Conservation (phyloP, 2,888 invertebrate species). For the Ferdinandea cuprea region DNA sequence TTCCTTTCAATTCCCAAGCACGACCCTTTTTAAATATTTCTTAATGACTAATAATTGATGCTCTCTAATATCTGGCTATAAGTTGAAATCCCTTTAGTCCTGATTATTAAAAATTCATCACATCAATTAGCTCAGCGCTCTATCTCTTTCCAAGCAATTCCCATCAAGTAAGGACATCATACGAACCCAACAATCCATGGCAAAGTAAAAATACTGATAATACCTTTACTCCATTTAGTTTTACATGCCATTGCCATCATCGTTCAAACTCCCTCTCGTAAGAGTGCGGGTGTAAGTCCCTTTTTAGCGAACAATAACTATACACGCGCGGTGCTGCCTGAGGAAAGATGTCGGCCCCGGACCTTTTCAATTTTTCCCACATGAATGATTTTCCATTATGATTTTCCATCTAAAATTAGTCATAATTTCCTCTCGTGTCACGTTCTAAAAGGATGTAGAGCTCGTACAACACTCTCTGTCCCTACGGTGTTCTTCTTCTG, state of each 20-base stretch:
- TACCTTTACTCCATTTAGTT: conserved; percentile 30
- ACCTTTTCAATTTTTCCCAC: conserved; percentile 43
- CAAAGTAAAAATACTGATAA: conserved; percentile 6
- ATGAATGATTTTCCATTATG: conserved; percentile 58
- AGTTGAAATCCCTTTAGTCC: no score
- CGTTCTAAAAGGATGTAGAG: conserved; percentile 34
- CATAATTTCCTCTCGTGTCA: conserved; percentile 44
- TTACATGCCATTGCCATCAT: conserved; percentile 11
- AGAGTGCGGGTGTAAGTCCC: not conserved
- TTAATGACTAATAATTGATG: no score
- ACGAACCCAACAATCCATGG: not conserved
- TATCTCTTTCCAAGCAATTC: conserved; percentile 5
- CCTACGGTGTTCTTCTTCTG: not conserved
- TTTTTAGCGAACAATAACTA: conserved; percentile 16
- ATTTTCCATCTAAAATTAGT: conserved; percentile 61
- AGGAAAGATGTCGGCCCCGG: conserved; percentile 21
- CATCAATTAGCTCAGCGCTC: not conserved
- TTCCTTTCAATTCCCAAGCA: no score
- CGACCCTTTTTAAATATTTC: no score
- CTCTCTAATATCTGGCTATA: no score
- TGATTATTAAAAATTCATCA: conserved; percentile 37
- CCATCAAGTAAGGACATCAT: conserved; percentile 9
- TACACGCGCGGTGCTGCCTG: not conserved
- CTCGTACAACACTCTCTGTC: no score
- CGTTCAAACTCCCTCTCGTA: not conserved